phyloP scores from a whole-genome alignment of 2,797 vertebrate species.

The Chrosomus eos region DNA sequence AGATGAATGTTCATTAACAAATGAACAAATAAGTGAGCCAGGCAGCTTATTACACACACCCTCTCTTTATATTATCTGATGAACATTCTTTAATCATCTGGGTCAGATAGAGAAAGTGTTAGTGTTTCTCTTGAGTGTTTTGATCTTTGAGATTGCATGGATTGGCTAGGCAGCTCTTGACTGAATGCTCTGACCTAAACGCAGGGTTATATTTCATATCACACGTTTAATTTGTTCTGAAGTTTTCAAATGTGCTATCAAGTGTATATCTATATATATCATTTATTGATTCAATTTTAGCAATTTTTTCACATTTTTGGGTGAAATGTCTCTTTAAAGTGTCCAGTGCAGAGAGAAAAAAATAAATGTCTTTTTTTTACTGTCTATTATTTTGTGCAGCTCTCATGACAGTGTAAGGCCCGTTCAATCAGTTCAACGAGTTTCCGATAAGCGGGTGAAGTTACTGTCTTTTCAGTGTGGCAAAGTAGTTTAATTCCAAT shows the following conservation, averaged over 20 bases:
- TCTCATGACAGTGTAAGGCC: background rate
- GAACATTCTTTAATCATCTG: constrained; percentile 1
- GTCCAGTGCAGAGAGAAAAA: background rate
- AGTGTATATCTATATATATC: background rate
- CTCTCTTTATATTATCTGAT: constrained; percentile 24
- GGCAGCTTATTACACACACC: constrained; percentile 37
- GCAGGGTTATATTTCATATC: background rate
- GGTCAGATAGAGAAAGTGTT: background rate
- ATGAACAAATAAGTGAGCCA: constrained; percentile 28
- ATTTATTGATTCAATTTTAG: background rate
- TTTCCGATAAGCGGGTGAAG: no score
- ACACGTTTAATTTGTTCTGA: background rate
- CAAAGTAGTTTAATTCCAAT: no score
- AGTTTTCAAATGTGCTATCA: background rate
- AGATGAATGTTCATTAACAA: constrained; percentile 14
- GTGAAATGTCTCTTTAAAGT: background rate
- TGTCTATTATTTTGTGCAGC: background rate
- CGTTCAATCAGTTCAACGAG: no score
- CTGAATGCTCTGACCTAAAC: background rate
- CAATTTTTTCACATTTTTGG: no score
- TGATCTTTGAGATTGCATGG: constrained; percentile 8
- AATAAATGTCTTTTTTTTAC: background rate
- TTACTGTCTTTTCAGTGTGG: no score
- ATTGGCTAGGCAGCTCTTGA: constrained; percentile 19
- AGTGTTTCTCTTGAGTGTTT: constrained; percentile 3